Base-by-base conservation (phyloP, 2,888 invertebrate genomes). In the Acleris literana region DNA sequence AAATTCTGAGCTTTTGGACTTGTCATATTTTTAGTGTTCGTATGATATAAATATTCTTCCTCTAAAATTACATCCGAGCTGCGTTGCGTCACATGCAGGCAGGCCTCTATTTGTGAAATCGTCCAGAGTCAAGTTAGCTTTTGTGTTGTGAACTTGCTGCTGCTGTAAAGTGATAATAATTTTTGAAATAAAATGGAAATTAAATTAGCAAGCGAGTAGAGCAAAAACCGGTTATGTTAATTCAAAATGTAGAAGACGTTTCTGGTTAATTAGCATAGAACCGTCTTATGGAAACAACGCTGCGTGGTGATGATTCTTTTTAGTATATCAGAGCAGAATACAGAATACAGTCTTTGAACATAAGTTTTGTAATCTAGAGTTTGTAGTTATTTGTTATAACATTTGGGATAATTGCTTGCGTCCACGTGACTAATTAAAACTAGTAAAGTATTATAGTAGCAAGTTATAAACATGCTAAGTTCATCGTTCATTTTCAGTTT, bases 1-100 rank as follows among this genome's bases (percentile, higher is more conserved):
- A 82, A 82, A 84, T 84, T 82, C 76, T 77, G 9, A 18, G 76
- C 76, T 80, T 82, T 81, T 81, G 76, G 79, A 77, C 78, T 75
- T 73, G 76, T 78, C 79, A 81, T 74, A 77, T 71, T 73, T 78
- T 75, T 68, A 75, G 63, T 76, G 69, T 80, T 77, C 78, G 75
- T 76, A 64, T 76, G 74, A 77, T 81, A 75, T 78, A 39, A 9
- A 13, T 39, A 39, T 39, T 39, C 13, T 39, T 39, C 13, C 13
- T 39, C 39, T 39, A 39, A 39, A 13, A 76, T 77, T 82, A 81
- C 81, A 81, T 3, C 13, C 4, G 39, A 49, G 46, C 44, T 46
- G 46, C 46, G n/a, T 17, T 2, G n/a, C 11, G 39, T 13, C 39
- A 39, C 13, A 39, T 39, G 13, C 39, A 39, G 33, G 33, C 33